Percentiles rank a stretch among this genome's conserved stretches.
phyloP scores from a whole-genome alignment of 1,140 invertebrate species.

The Sarcophaga peregrina region DNA sequence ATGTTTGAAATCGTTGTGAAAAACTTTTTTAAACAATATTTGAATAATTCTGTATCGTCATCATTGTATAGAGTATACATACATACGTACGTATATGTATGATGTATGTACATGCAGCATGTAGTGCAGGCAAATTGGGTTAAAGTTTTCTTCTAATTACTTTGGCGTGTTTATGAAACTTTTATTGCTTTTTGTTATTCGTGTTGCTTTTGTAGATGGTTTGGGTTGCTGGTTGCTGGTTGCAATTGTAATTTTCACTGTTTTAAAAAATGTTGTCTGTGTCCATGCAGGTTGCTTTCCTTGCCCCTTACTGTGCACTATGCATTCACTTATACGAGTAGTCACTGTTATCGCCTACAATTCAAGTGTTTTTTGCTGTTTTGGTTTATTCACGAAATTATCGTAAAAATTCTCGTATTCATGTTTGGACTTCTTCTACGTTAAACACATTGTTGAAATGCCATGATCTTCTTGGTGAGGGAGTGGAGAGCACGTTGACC shows the following conservation, averaged over 20 bases:
- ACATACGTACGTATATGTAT: neutral
- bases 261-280: no score
- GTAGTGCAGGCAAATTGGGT: constrained; percentile 43
- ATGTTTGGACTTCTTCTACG: no score
- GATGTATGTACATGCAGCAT: neutral
- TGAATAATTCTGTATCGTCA: no score
- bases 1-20: neutral
- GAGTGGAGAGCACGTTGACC: neutral
- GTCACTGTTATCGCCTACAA: constrained; percentile 16
- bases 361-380: constrained; percentile 29
- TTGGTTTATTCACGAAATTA: constrained; percentile 44
- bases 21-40: no score
- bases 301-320: no score
- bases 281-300: no score
- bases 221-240: constrained; percentile 1
- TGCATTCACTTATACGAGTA: no score
- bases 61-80: neutral
- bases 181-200: constrained; percentile 34
- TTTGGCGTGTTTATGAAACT: constrained; percentile 42
- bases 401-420: neutral
- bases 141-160: constrained; percentile 47
- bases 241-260: neutral
- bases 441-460: no score
- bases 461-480: neutral
- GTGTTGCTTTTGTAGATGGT: neutral